Evolutionary conservation across 2,113 vertebrate genomes (phyloP), one percentile per base, ranked within the genome.

Genomic region (Ptyas mucosa): DNA sequence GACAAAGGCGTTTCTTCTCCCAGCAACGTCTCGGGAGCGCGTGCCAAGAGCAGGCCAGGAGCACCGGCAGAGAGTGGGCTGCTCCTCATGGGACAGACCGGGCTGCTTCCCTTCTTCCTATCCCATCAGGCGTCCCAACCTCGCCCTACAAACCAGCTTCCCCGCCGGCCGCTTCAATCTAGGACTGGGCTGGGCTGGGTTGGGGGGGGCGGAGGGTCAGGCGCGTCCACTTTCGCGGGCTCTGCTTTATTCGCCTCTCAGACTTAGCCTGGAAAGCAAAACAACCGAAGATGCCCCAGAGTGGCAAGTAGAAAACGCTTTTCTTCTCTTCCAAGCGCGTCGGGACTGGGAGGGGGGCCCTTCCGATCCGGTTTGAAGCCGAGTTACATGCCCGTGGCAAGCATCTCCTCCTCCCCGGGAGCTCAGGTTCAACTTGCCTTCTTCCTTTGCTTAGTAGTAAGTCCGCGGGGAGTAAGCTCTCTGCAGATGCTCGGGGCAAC

Each of bases 1-100:
- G 34, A 39, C 34, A 81, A 75, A 7, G 75, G 18, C 75, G 43
- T 21, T 1, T 39, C 75, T 90, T 61, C 26, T 21, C 89, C 29
- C 24, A 6, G 7, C 0, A 10, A 34, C 1, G 0, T 46, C 3
- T 51, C 1, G 0, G 21, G 75, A 10, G 8, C 8, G 57, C 11
- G 87, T 75, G 49, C 4, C 1, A 8, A 15, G 61, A 81, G 26
- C 43, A 34, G 39, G 15, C 10, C 23, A 81, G 89, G 87, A n/a
- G 49, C 34, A 3, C n/a, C 57, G 24, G 34, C 15, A 11, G 5
- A 12, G 26, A 12, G 26, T 52, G 69, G 29, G n/a, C 29, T 43
- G 51, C 20, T 53, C 51, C 24, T 29, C 7, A 2, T 9, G 39
- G 87, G 58, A 21, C 34, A 57, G 34, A 39, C 3, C 20, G 21